A percentile compares a stretch with the other conserved stretches of the same genome.
Evolutionary conservation across 2,888 invertebrate species (phyloP).

Genomic region (Sphaerophoria taeniata): DNA sequence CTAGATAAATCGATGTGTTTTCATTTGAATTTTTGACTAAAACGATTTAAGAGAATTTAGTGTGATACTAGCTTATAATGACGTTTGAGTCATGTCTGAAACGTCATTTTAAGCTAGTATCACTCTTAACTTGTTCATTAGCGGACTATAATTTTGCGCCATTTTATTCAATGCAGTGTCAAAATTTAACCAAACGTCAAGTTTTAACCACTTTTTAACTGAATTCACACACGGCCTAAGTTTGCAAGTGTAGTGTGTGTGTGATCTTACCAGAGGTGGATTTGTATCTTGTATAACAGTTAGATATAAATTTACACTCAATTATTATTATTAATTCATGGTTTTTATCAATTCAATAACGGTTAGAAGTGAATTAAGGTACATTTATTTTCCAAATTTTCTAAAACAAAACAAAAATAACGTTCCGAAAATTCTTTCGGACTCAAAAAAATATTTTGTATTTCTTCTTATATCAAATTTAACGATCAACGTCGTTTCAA

Average conservation of each 20-base stretch:
- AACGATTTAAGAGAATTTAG: no score
- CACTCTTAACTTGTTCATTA: no score
- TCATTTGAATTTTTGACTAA: no score
- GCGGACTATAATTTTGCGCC: no score
- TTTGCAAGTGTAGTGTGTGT: constrained; percentile 44
- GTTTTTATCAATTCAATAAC: constrained; percentile 33
- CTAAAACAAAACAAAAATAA: constrained; percentile 8
- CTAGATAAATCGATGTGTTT: no score
- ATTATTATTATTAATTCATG: constrained; percentile 17
- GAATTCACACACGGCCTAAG: no score
- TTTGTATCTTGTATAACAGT: constrained; percentile 39
- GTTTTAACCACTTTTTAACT: no score
- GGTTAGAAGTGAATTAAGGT: constrained; percentile 48
- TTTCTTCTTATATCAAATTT: not conserved
- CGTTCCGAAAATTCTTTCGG: not conserved
- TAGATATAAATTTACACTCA: constrained; percentile 48
- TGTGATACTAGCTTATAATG: no score
- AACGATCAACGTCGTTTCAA: constrained; percentile 4
- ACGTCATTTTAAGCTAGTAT: no score
- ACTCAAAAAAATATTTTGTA: not conserved
- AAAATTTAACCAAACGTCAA: no score
- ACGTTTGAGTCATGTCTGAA: no score
- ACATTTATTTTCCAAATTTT: constrained; percentile 22
- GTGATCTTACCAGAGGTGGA: constrained; percentile 61
- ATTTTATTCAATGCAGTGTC: no score